Evolutionary conservation across 2,113 vertebrate genomes (phyloP), one percentile per base, ranked within the genome.

Genomic region (Rallus limicola): DNA sequence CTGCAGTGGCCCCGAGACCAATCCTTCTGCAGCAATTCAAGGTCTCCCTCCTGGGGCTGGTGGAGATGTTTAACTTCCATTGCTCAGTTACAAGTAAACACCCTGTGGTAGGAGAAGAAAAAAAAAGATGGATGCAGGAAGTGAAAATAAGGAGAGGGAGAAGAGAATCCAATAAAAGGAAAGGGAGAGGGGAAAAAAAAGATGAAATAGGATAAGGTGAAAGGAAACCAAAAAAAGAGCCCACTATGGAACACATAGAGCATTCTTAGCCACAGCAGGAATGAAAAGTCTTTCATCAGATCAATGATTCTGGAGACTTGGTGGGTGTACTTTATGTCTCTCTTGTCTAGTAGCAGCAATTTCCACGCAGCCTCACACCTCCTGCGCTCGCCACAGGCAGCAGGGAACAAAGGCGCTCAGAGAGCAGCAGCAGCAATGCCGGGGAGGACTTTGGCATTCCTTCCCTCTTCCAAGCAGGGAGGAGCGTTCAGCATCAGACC

Each of bases 131-230:
- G 13, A 64, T 71, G 65, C 2, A 8, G 64, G 26, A 38, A 83
- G 40, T 46, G 26, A 91, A 89, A 84, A 83, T 72, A 65, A 33
- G 33, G 13, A 59, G 63, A 46, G 16, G 17, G 70, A 60, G 71
- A 79, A 78, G 50, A 80, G 29, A 93, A 88, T 69, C 46, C 46
- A 55, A 7, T 46, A 50, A 88, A 71, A 50, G 26, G 33, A 77
- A 65, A 60, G 21, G 11, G 38, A 84, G n/a, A 55, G 33, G 10
- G 10, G 17, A 12, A 19, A 7, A 25, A 74, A 19, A 7, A 25
- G 69, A 79, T 83, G 80, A 88, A 91, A 81, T n/a, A 70, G 76
- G 76, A 88, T 96, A 91, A 97, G 80, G 80, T 65, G 80, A 92
- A 91, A 90, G 80, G 38, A 33, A 55, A 70, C 20, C 44, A 53